Evolutionary conservation across 2,113 vertebrate species (phyloP).

Genomic region (Casuarius casuarius): DNA sequence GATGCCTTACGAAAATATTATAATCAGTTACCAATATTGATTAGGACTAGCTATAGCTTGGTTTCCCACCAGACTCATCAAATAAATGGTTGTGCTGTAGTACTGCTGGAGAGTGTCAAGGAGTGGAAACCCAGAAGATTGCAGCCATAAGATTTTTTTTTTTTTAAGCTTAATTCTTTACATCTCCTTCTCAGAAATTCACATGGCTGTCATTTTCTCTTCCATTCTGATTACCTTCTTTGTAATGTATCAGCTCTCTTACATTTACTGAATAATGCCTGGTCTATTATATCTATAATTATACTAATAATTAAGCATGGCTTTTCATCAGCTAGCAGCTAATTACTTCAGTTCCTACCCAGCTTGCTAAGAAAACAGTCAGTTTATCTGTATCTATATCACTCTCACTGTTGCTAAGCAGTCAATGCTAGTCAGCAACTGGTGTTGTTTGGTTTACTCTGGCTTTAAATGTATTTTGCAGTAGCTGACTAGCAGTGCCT

Average conservation of each 20-base stretch:
- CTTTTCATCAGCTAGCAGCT: constrained; percentile 70
- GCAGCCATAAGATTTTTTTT: background rate
- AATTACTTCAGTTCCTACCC: constrained; percentile 66
- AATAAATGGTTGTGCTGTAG: background rate
- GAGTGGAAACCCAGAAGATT: constrained; percentile 14
- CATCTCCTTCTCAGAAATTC: constrained; percentile 12
- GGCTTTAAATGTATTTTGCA: background rate
- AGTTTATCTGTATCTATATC: constrained; percentile 61
- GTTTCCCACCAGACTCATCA: background rate
- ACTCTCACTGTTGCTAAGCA: constrained; percentile 57
- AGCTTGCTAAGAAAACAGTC: constrained; percentile 64
- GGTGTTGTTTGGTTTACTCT: background rate
- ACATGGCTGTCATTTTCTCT: constrained; percentile 18
- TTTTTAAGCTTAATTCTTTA: constrained; percentile 50
- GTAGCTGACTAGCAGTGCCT: background rate
- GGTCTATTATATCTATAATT: constrained; percentile 68
- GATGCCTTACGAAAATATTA: constrained; percentile 10
- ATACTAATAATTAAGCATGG: constrained; percentile 68
- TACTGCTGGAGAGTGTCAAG: background rate
- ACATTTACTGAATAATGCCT: constrained; percentile 67
- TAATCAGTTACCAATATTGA: constrained; percentile 41
- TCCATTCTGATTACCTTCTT: constrained; percentile 45
- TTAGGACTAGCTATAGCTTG: background rate
- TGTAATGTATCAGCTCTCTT: constrained; percentile 50
- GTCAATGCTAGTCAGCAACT: constrained; percentile 2